These are phyloP conservation scores for Drosophila mercatorum DNA, from an alignment of 2,888 invertebrate genomes.

Conservation along the genomic window DNA sequence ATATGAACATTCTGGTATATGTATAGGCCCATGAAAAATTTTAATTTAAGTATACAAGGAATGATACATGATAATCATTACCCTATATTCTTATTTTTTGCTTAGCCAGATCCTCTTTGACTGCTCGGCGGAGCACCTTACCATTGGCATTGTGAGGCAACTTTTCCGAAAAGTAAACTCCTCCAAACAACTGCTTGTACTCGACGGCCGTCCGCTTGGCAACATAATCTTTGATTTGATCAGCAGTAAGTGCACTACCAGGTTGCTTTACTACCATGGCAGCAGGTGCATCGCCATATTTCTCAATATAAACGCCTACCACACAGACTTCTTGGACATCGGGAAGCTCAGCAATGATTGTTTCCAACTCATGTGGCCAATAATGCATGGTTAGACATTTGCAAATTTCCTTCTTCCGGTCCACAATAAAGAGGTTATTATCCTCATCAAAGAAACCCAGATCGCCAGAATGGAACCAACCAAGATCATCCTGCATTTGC, in stretches of 20 bases:
- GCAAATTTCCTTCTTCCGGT: constrained; percentile 75
- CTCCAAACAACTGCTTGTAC: constrained; percentile 68
- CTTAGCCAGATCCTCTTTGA: neutral
- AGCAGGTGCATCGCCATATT: constrained; percentile 65
- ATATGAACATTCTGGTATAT: too few species aligned
- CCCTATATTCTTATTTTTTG: too few species aligned
- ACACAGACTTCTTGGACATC: constrained; percentile 70
- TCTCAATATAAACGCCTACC: constrained; percentile 62
- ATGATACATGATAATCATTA: too few species aligned
- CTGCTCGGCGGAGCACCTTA: constrained; percentile 45
- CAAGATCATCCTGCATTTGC: constrained; percentile 53
- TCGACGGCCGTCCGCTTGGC: constrained; percentile 24
- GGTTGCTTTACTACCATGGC: constrained; percentile 61
- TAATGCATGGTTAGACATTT: constrained; percentile 63
- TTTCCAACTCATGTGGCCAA: constrained; percentile 68
- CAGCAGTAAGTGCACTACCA: constrained; percentile 35
- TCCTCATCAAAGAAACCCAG: constrained; percentile 76
- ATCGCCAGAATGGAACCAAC: constrained; percentile 80
- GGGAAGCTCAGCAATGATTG: constrained; percentile 54
- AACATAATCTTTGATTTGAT: constrained; percentile 45
- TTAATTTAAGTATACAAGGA: too few species aligned
- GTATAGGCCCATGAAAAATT: too few species aligned
- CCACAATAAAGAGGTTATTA: constrained; percentile 64
- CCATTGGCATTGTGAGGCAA: constrained; percentile 64
- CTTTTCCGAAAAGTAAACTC: constrained; percentile 60